A percentile compares a stretch with the other conserved stretches of the same genome.
These are phyloP conservation scores for Ophthalmolycus amberensis DNA, from an alignment of 2,113 vertebrate species.

Conservation along the genomic window DNA sequence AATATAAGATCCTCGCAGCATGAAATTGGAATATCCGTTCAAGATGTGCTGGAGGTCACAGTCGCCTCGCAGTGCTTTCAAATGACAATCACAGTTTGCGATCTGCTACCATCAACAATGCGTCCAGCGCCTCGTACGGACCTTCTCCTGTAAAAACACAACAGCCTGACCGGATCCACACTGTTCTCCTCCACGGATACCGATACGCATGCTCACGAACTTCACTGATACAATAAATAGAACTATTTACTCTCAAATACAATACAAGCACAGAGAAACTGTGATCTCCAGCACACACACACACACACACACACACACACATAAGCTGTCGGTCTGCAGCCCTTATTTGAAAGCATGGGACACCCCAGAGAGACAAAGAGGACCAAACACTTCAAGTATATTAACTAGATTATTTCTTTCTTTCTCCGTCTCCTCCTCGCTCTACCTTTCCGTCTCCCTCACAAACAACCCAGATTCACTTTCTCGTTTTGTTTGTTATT, in stretches of 20 bases:
- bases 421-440: constrained; percentile 17
- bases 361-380: constrained; percentile 9
- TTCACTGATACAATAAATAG: neutral
- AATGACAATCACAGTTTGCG: constrained; percentile 19
- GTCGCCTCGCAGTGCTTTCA: constrained; percentile 19
- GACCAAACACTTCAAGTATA: constrained; percentile 8
- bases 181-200: neutral
- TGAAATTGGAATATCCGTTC: neutral
- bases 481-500: constrained; percentile 30
- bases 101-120: constrained; percentile 26
- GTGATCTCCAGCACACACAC: neutral
- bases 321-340: neutral
- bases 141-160: constrained; percentile 15
- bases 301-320: neutral
- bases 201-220: neutral
- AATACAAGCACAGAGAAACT: neutral
- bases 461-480: neutral
- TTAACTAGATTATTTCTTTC: constrained; percentile 34
- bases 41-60: constrained; percentile 12
- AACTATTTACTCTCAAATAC: neutral
- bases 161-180: constrained; percentile 6
- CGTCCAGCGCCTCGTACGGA: neutral
- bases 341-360: constrained; percentile 20
- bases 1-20: neutral
- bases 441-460: constrained; percentile 1